A percentile compares a stretch with the other conserved stretches of the same genome.
These are phyloP conservation scores for Aix galericulata DNA, from an alignment of 2,113 vertebrate species.

Conservation along the genomic window DNA sequence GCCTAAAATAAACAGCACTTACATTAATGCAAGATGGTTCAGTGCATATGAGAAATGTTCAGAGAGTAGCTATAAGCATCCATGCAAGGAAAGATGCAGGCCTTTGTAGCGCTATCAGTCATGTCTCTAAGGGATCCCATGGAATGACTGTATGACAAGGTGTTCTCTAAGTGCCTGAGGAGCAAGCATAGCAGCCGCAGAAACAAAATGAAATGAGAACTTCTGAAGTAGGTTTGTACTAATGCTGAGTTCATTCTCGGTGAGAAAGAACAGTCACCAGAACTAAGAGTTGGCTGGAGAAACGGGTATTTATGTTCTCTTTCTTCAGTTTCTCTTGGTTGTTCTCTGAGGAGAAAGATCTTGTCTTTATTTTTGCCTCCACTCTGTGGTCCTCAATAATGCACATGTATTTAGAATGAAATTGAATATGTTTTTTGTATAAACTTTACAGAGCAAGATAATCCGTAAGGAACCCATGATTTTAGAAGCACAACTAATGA, in stretches of 20 bases:
- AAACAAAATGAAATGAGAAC: neutral
- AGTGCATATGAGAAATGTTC: neutral
- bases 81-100: neutral
- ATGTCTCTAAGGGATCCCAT: neutral
- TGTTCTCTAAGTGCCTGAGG: conserved; percentile 16
- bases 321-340: neutral
- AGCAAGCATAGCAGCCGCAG: neutral
- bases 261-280: neutral
- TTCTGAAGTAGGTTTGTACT: neutral
- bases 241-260: neutral
- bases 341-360: neutral
- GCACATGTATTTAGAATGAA: neutral
- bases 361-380: neutral
- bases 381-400: neutral
- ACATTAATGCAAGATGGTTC: neutral
- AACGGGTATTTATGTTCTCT: neutral
- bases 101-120: neutral
- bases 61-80: neutral
- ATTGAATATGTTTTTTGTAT: neutral
- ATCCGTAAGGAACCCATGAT: neutral
- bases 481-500: neutral
- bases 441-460: neutral
- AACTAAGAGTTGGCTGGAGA: neutral
- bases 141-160: neutral
- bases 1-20: neutral